Percentiles rank a stretch among this genome's conserved stretches.
Conservation (phyloP, 23 tunicate species). For the Halocynthia roretzi region DNA sequence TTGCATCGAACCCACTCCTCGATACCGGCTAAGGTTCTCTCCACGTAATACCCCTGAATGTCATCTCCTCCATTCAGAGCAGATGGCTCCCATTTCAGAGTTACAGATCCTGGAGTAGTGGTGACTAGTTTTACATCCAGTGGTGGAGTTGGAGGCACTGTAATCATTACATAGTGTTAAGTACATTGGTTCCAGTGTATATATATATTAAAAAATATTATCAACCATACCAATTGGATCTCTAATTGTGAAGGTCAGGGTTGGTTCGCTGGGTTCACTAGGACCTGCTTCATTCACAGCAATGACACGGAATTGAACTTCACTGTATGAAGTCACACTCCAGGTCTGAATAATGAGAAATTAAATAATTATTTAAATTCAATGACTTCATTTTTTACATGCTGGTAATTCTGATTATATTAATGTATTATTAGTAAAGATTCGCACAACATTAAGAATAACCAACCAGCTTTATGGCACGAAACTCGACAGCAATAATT, state of each 20-base stretch:
- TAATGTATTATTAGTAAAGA: no score
- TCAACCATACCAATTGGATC: conserved; percentile 24
- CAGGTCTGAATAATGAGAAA: conserved; percentile 5
- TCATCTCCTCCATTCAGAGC: conserved; percentile 31
- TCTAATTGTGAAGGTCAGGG: not conserved
- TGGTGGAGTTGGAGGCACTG: conserved; percentile 36
- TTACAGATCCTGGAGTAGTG: conserved; percentile 11
- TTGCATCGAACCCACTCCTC: conserved; percentile 28
- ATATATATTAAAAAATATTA: not conserved
- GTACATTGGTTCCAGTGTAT: not conserved
- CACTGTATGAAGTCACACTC: not conserved
- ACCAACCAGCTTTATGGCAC: no score
- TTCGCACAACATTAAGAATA: no score
- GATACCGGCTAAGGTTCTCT: conserved; percentile 18
- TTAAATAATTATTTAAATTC: not conserved
- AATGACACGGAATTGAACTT: conserved; percentile 22
- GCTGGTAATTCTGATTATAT: no score
- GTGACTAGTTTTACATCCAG: not conserved
- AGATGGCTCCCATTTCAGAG: conserved; percentile 20
- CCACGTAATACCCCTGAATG: conserved; percentile 31
- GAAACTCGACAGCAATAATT: no score
- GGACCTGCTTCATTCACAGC: conserved; percentile 38
- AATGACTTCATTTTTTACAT: no score
- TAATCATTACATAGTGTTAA: not conserved
- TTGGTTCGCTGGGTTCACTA: conserved; percentile 29